Base-by-base conservation (phyloP, 2,888 invertebrate species). In the Phaedon cochleariae region DNA sequence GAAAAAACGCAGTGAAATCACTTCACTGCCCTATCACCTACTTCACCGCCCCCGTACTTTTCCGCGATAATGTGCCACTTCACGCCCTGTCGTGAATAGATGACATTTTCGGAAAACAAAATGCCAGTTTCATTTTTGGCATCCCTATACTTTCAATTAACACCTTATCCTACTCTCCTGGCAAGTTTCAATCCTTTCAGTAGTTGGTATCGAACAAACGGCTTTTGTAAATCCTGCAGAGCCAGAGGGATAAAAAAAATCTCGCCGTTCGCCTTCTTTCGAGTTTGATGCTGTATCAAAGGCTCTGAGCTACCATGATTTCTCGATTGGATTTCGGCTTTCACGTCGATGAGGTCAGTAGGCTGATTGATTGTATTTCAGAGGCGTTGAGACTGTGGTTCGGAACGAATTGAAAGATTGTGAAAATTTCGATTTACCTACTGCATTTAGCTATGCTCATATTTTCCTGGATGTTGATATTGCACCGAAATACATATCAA, bases 151-250 rank as follows among this genome's bases (percentile, higher is more conserved):
- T 60, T 60, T 52, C 60, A 60, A 60, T 60, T 41, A 60, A 60
- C 60, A 53, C 60, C 45, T 37, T 51, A 20, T 20, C 45, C 37
- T 34, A 26, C 41, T 53, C 41, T 26, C 10, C n/a, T 6, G 41
- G 10, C 26, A 29, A 60, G 52, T 52, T 52, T 22, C 41, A 26
- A 60, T 60, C 60, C 34, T 52, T 45, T 60, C 26, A 34, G 37
- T 41, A 41, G 52, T 60, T 60, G 15, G 45, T 45, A 45, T 12
- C 5, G 45, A 57, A 57, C 57, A 45, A 57, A 57, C 57, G 57
- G 57, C 46, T 41, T 22, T 48, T 22, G 22, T 57, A 45, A 57
- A 57, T 57, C 57, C 57, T 29, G 6, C 18, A 29, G 26, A 45
- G 45, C 57, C 41, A 4, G 15, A 4, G 15, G 17, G 57, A 45